Conservation (phyloP, 2,113 vertebrate species). For the Cyprinodon brontotheroides region DNA sequence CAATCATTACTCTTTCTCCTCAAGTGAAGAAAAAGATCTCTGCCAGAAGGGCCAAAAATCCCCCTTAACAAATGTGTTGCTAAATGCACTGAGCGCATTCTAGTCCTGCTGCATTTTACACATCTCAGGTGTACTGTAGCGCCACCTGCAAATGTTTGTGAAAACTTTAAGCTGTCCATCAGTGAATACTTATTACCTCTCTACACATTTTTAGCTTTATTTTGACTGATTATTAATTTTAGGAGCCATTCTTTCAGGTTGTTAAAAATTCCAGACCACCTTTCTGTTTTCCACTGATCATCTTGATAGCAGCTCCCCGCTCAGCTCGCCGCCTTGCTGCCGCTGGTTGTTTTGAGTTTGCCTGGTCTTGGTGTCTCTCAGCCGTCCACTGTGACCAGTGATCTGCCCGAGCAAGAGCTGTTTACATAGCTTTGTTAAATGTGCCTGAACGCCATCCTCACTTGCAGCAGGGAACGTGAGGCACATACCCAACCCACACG, state of each 20-base stretch:
- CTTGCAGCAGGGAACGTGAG: neutral
- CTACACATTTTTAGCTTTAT: no score
- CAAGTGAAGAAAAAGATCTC: neutral
- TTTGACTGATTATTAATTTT: no score
- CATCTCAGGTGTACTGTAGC: neutral
- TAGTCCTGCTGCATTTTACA: neutral
- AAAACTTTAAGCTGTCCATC: neutral
- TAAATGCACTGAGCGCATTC: neutral
- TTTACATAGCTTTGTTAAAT: slow-evolving; percentile 30
- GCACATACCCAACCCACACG: neutral
- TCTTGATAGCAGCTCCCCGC: neutral
- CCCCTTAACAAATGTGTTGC: no score
- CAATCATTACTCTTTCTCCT: neutral
- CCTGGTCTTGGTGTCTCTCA: neutral
- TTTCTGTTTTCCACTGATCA: neutral
- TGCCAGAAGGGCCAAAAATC: neutral
- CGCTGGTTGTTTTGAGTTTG: neutral
- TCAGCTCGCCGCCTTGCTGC: neutral
- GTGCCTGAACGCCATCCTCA: slow-evolving; percentile 4
- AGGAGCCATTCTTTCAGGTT: no score
- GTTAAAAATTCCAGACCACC: no score
- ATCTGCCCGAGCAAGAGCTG: slow-evolving; percentile 12
- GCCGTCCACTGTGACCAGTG: neutral
- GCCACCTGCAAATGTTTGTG: neutral
- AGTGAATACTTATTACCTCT: no score